Base-by-base conservation (phyloP, 1,140 invertebrate species). In the Adoxophyes honmai region DNA sequence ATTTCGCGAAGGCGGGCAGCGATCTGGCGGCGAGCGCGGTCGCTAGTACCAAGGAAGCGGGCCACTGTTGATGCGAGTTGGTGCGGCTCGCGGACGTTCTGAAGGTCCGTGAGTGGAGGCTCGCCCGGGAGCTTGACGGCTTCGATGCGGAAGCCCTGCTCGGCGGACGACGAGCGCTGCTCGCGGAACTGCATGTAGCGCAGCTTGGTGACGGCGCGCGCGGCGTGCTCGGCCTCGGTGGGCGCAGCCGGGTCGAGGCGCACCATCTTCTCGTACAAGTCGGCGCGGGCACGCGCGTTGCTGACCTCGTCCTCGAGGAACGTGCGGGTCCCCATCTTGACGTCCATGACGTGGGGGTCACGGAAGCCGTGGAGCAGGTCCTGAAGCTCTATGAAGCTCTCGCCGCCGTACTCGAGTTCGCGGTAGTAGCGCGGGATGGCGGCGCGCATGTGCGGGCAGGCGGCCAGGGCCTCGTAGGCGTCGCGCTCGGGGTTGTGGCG, bases 181-280 rank as follows among this genome's bases (percentile, higher is more conserved):
- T 99, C 98, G 34, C 98, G 91, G 88, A 98, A 99, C 76, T 96
- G 94, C 96, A 98, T 98, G 86, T 98, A 99, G 10, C 97, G 92
- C 58, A 98, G 90, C 89, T 98, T 98, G 0, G 97, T 98, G 4
- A 99, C 95, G 1, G 96, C 96, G 60, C 93, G 90, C 0, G 91
- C 81, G 34, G 91, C 87, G 67, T 96, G 93, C 85, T 99, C 97
- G 42, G 95, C 93, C 55, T 90, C 81, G 1, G 96, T 98, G 0
- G 97, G 97, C 1, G 96, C 97, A 55, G 88, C 91, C 0, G 95
- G 94, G 80, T 98, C 97, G 7, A 99, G 93, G 8, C 95, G 93
- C n/a, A 98, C 92, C 97, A 99, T 99, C 90, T 97, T 97, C 65
- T 95, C 92, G 74, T 97, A 97, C 0, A 97, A 90, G 86, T 97